Base-by-base conservation (phyloP, 2,113 vertebrate species). In the Petroica traversi region DNA sequence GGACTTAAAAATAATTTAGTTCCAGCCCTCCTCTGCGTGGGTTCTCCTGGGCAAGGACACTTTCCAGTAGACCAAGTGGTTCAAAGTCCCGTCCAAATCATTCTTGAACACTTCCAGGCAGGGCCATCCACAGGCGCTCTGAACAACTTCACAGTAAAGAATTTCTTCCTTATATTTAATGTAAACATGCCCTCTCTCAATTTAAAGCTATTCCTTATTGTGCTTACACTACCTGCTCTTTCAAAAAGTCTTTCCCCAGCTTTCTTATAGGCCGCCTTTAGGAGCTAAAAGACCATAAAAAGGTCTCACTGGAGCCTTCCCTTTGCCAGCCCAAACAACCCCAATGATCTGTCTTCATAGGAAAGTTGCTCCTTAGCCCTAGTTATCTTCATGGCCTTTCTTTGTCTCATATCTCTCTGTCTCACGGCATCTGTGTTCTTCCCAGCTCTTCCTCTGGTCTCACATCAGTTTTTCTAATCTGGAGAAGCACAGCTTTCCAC, bases 401-500 rank as follows among this genome's bases (percentile, higher is more conserved):
- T 52, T 52, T 62, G 40, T 83, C 54, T 61, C 12, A 6, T 41
- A 8, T 28, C 41, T 72, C 54, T 57, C 38, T 59, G 54, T 49
- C 38, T 79, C 12, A 49, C 64, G 67, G 45, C 66, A 89, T 54
- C 78, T 89, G 46, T 40, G 24, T 69, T 82, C 48, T 57, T 80
- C 36, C 26, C 0, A 2, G 11, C 14, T 41, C 31, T 61, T 76
- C 43, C 36, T 69, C 48, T 83, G 43, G 7, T 48, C 49, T 87
- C 0, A 0, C 23, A 29, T 63, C 26, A n/a, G 2, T 38, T 61
- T 66, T 77, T 73, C 40, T 38, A 22, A 46, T 33, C 13, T 5
- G 18, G 31, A 45, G 31, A 38, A 52, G 36, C n/a, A 11, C 24
- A 62, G 64, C 31, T 71, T 31, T 81, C 36, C 36, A 4, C 57